Evolutionary conservation across 1,140 invertebrate species (phyloP).

Genomic region (Uloborus diversus): DNA sequence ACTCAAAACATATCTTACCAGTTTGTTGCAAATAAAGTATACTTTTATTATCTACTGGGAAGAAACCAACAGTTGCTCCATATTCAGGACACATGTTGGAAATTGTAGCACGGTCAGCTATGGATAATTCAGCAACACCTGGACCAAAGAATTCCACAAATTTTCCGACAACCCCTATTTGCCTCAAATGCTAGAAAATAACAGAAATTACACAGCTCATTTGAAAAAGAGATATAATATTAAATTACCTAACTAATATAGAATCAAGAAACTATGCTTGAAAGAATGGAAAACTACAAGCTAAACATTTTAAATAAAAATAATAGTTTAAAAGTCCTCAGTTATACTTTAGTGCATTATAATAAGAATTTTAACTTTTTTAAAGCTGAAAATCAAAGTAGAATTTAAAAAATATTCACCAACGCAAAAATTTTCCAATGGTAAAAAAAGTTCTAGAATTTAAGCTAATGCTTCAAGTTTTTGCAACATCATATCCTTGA

Average conservation of each 20-base stretch:
- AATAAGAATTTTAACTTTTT: too few relatives aligned
- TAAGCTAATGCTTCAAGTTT: too few relatives aligned
- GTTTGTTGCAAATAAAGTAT: conserved; percentile 88
- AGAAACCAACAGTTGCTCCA: conserved; percentile 94
- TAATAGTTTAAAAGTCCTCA: too few relatives aligned
- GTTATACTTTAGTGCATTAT: too few relatives aligned
- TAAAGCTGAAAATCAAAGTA: too few relatives aligned
- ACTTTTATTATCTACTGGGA: conserved; percentile 90
- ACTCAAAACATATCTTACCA: too few relatives aligned
- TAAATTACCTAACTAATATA: background rate
- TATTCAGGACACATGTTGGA: conserved; percentile 96
- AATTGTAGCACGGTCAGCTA: conserved; percentile 85
- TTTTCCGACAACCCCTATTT: conserved; percentile 95
- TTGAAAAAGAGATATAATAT: too few relatives aligned
- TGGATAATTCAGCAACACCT: conserved; percentile 87
- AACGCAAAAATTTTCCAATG: too few relatives aligned
- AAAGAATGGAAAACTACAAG: background rate
- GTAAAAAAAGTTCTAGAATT: too few relatives aligned
- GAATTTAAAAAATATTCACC: too few relatives aligned
- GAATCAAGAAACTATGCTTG: background rate
- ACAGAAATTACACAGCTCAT: too few relatives aligned
- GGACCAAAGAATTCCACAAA: conserved; percentile 99
- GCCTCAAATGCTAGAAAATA: conserved; percentile 79
- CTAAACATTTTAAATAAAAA: background rate
- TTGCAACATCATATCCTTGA: too few relatives aligned